These are phyloP conservation scores for Chloropsis hardwickii DNA, from an alignment of 2,113 vertebrate genomes.

Conservation along the genomic window DNA sequence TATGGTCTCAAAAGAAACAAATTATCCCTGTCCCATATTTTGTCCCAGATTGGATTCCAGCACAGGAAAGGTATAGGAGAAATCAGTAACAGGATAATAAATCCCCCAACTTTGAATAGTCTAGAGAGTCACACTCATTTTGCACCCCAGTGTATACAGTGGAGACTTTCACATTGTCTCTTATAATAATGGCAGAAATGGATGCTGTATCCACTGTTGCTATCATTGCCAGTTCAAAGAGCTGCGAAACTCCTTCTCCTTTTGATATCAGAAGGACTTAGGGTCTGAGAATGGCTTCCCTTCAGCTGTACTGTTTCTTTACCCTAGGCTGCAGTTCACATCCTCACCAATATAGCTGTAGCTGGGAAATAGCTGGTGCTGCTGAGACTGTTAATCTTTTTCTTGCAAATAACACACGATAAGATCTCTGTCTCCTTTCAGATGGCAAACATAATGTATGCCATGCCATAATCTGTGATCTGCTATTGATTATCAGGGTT, in stretches of 20 bases:
- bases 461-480: neutral
- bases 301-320: neutral
- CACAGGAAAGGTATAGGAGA: conserved; percentile 74
- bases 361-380: neutral
- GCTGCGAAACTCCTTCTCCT: neutral
- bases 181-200: neutral
- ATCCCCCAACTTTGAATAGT: neutral
- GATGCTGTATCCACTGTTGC: neutral
- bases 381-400: neutral
- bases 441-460: neutral
- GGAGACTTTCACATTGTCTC: neutral
- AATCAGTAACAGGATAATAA: neutral
- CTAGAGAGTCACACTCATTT: neutral
- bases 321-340: neutral
- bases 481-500: neutral
- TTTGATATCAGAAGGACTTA: neutral
- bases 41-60: conserved; percentile 78
- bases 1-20: conserved; percentile 78
- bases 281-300: neutral
- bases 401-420: neutral
- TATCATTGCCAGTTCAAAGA: neutral
- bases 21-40: conserved; percentile 75
- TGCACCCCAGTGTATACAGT: neutral
- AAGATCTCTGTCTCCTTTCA: neutral
- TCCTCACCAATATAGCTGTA: neutral